A percentile compares a stretch with the other conserved stretches of the same genome.
These are phyloP conservation scores for Xyrichtys novacula DNA, from an alignment of 2,797 vertebrate species.

Conservation along the genomic window DNA sequence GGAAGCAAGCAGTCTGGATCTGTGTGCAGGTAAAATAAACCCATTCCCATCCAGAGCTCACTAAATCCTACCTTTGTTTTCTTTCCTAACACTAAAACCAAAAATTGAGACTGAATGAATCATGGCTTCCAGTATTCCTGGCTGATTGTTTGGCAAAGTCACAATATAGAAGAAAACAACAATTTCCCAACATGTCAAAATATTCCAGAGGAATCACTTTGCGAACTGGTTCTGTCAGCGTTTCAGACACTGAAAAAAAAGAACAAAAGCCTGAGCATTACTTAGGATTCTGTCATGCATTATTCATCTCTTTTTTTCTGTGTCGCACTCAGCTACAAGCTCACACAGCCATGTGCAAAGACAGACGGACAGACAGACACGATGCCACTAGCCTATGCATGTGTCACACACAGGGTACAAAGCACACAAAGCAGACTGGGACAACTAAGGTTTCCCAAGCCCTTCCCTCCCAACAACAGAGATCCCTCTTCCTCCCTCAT, in stretches of 20 bases:
- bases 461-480: slow-evolving; percentile 34
- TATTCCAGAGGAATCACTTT: slow-evolving; percentile 14
- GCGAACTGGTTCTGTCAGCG: slow-evolving; percentile 12
- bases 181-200: slow-evolving; percentile 8
- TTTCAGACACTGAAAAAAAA: slow-evolving; percentile 42
- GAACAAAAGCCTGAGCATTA: slow-evolving; percentile 55
- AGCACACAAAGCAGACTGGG: slow-evolving; percentile 46
- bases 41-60: neutral
- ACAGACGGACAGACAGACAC: slow-evolving; percentile 46
- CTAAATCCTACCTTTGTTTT: neutral
- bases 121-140: neutral
- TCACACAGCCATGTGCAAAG: slow-evolving; percentile 54
- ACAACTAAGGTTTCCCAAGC: slow-evolving; percentile 54
- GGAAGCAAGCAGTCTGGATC: neutral
- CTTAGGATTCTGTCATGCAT: slow-evolving; percentile 66
- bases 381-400: slow-evolving; percentile 51
- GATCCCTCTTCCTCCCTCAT: slow-evolving; percentile 44
- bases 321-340: slow-evolving; percentile 60
- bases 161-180: neutral
- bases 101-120: neutral
- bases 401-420: slow-evolving; percentile 71
- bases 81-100: neutral
- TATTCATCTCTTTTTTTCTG: slow-evolving; percentile 65
- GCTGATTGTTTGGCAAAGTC: neutral
- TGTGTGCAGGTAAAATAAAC: neutral